Percentiles rank a stretch among this genome's conserved stretches.
These are phyloP conservation scores for Eupsittula cactorum DNA, from an alignment of 2,113 vertebrate genomes.

Conservation along the genomic window DNA sequence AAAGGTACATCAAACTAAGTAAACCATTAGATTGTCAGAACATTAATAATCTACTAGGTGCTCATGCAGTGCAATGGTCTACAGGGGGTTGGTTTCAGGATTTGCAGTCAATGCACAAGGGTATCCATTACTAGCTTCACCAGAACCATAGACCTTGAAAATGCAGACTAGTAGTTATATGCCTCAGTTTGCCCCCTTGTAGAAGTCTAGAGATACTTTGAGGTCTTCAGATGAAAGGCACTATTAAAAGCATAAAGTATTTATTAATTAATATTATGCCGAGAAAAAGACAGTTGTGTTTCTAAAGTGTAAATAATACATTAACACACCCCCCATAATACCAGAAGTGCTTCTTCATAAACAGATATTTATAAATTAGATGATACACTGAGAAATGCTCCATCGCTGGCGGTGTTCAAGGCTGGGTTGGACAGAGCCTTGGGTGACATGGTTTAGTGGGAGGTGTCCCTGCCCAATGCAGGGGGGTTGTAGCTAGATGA, in stretches of 20 bases:
- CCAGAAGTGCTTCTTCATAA: background rate
- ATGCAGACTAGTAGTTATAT: background rate
- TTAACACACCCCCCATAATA: background rate
- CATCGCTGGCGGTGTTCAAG: no score
- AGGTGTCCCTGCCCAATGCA: no score
- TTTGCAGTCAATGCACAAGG: rapidly evolving
- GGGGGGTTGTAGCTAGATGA: no score
- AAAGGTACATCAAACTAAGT: background rate
- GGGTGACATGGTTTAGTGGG: no score
- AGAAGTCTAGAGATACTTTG: background rate
- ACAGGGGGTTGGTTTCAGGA: background rate
- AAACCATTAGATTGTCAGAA: background rate
- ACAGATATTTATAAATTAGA: conserved; percentile 8
- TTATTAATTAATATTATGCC: conserved; percentile 6
- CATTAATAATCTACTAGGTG: background rate
- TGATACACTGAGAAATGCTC: background rate
- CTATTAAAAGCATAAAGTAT: background rate
- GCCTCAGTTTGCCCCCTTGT: background rate
- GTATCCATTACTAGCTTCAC: background rate
- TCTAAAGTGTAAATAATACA: conserved; percentile 44
- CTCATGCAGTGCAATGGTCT: background rate
- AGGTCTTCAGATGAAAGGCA: background rate
- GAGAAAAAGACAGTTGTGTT: background rate
- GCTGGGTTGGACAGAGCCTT: no score
- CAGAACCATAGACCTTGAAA: background rate